Conservation (phyloP, 2,113 vertebrate genomes). For the Hemiprocne comata region DNA sequence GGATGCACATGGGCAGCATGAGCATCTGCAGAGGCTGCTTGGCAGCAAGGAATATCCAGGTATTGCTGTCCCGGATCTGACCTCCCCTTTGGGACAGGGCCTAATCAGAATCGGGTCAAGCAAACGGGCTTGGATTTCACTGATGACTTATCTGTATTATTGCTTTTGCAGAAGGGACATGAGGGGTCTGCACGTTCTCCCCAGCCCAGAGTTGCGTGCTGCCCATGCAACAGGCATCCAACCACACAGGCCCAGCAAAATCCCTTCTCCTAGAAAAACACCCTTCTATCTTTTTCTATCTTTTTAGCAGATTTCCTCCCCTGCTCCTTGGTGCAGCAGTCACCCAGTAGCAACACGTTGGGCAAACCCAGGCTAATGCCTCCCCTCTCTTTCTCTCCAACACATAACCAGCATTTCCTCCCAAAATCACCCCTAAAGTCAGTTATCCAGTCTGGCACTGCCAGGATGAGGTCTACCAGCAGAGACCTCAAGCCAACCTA, state of each 20-base stretch:
- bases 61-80: background rate
- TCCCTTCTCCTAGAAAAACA: background rate
- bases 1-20: too few relatives aligned
- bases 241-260: background rate
- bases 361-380: background rate
- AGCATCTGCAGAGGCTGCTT: background rate
- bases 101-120: too few relatives aligned
- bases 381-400: background rate
- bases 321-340: background rate
- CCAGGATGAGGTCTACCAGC: background rate
- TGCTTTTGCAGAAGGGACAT: background rate
- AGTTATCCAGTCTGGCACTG: too few relatives aligned
- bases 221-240: too few relatives aligned
- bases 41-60: background rate
- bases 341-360: too few relatives aligned
- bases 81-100: background rate
- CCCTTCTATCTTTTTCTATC: too few relatives aligned
- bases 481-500: background rate
- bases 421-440: background rate
- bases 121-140: background rate
- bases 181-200: background rate
- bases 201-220: background rate
- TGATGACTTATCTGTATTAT: background rate
- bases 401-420: background rate
- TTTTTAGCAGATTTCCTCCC: background rate